Percentiles rank a stretch among this genome's conserved stretches.
Evolutionary conservation across 2,888 invertebrate species (phyloP).

Genomic region (Leptopilina myrica): DNA sequence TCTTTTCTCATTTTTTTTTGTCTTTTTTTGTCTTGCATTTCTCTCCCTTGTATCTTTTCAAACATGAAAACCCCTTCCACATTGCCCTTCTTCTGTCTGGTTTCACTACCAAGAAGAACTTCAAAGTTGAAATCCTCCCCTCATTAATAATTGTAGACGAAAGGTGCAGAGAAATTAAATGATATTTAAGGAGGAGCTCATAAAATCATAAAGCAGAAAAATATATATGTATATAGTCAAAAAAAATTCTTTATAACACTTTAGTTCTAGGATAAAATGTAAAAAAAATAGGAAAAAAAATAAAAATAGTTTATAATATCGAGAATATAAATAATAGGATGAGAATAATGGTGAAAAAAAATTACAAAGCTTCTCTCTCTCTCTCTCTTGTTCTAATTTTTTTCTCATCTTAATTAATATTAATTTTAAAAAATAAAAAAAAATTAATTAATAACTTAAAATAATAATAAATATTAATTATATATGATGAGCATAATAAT

Average conservation of each 20-base stretch:
- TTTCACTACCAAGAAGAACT: constrained; percentile 25
- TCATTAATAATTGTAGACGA: constrained; percentile 28
- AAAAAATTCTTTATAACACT: neutral
- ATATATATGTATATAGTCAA: neutral
- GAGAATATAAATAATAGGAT: neutral
- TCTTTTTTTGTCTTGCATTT: constrained; percentile 24
- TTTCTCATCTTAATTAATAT: too few relatives aligned
- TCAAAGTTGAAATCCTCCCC: constrained; percentile 29
- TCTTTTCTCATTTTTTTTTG: neutral
- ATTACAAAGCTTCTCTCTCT: neutral
- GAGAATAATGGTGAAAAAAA: neutral
- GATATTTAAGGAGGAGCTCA: constrained; percentile 31
- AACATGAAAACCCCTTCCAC: constrained; percentile 42
- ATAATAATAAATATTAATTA: neutral
- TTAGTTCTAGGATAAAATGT: neutral
- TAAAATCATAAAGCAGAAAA: constrained; percentile 18
- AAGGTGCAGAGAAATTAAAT: constrained; percentile 29
- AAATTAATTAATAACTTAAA: neutral
- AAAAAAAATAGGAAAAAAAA: neutral
- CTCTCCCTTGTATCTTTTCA: constrained; percentile 35
- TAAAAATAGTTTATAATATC: neutral
- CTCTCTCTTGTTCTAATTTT: too few relatives aligned
- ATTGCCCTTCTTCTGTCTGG: constrained; percentile 21
- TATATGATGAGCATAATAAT: too few relatives aligned
- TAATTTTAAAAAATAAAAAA: too few relatives aligned